A percentile compares a stretch with the other conserved stretches of the same genome.
Conservation (phyloP, 2,888 invertebrate genomes). For the Laothoe populi region DNA sequence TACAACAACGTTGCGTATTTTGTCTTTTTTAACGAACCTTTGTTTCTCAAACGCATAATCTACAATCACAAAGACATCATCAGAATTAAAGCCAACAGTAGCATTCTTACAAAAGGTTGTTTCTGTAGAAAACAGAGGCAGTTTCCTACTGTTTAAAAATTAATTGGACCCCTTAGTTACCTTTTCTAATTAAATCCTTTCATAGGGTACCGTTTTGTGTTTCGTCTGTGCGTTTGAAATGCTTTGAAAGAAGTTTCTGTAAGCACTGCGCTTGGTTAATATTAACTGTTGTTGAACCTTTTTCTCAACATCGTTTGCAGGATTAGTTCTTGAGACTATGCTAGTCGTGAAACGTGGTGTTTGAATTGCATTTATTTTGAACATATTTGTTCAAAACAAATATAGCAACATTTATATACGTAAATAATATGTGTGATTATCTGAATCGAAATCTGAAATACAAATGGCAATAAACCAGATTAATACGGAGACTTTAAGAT, state of each 20-base stretch:
- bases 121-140: not conserved
- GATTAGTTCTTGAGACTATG: slow-evolving; percentile 43
- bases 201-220: slow-evolving; percentile 14
- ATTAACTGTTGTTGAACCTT: slow-evolving; percentile 27
- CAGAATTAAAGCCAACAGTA: not conserved
- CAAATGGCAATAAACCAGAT: too few relatives aligned
- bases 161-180: slow-evolving; percentile 22
- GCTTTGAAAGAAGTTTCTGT: not conserved
- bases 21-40: too few relatives aligned
- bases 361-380: not conserved
- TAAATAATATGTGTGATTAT: too few relatives aligned
- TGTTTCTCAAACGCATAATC: too few relatives aligned
- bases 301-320: slow-evolving; percentile 50
- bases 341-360: not conserved
- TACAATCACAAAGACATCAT: not conserved
- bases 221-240: slow-evolving; percentile 3
- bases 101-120: not conserved
- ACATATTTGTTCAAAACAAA: too few relatives aligned
- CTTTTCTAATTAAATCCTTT: slow-evolving; percentile 21
- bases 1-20: too few relatives aligned
- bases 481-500: too few relatives aligned
- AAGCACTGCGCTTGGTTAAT: not conserved
- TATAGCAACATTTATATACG: too few relatives aligned
- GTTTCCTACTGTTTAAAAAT: slow-evolving; percentile 13
- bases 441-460: too few relatives aligned